phyloP scores from a whole-genome alignment of 2,797 vertebrate genomes.

The Margarornis squamiger region DNA sequence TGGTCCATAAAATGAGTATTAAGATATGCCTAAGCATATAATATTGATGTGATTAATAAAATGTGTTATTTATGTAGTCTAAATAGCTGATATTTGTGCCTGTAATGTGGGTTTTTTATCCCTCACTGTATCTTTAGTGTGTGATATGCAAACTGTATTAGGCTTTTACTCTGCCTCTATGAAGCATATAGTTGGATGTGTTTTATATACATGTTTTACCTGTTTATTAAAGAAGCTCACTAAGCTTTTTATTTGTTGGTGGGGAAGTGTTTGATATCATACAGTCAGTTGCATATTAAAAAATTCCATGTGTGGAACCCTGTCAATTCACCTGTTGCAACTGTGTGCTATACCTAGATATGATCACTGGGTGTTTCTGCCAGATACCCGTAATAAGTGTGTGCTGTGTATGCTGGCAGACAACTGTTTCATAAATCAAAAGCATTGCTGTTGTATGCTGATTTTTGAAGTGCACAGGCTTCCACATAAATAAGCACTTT shows the following conservation, averaged over 20 bases:
- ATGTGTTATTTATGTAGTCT: neutral
- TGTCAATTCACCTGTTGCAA: neutral
- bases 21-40: neutral
- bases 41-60: neutral
- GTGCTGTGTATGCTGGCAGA: neutral
- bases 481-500: neutral
- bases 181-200: neutral
- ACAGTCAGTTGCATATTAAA: neutral
- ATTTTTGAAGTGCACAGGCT: neutral
- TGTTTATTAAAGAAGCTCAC: neutral
- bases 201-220: neutral
- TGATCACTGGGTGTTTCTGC: neutral
- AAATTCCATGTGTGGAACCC: accelerated
- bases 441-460: neutral
- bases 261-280: neutral
- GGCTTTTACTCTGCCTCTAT: neutral
- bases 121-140: neutral
- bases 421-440: neutral
- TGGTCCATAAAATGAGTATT: neutral
- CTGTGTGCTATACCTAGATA: neutral
- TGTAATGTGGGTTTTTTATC: neutral
- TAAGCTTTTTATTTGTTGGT: neutral
- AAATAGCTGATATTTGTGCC: neutral
- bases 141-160: accelerated
- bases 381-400: neutral